These are phyloP conservation scores for Synanthedon formicaeformis DNA, from an alignment of 2,888 invertebrate species.

Conservation along the genomic window DNA sequence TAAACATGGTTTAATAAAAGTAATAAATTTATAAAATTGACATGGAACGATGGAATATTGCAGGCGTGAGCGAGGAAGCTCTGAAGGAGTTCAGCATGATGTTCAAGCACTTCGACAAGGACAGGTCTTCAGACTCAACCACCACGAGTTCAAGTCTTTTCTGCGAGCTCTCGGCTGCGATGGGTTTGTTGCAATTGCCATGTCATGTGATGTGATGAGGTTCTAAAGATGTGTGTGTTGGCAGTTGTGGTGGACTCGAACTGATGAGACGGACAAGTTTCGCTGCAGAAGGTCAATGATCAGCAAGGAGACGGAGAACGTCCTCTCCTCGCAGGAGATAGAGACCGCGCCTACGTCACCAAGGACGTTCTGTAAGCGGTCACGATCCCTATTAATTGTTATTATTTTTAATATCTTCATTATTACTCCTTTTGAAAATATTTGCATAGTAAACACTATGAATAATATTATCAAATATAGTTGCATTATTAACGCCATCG, in stretches of 20 bases:
- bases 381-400: constrained; percentile 6
- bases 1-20: no score
- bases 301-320: constrained; percentile 99
- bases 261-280: constrained; percentile 96
- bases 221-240: constrained; percentile 40
- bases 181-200: no score
- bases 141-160: no score
- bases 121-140: no score
- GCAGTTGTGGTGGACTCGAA: constrained; percentile 90
- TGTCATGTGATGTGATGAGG: background rate
- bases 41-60: background rate
- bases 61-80: constrained; percentile 95
- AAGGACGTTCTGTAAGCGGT: constrained; percentile 98
- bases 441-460: no score
- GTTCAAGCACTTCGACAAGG: constrained; percentile 99
- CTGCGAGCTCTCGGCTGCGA: no score
- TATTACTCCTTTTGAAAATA: no score
- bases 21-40: no score
- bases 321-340: constrained; percentile 98
- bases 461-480: no score
- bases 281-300: constrained; percentile 99
- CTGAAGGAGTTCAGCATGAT: constrained; percentile 96
- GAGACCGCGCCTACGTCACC: constrained; percentile 97
- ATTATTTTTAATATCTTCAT: constrained; percentile 70
- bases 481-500: no score